phyloP scores from a whole-genome alignment of 2,888 invertebrate species.

The Periphyllus acericola region DNA sequence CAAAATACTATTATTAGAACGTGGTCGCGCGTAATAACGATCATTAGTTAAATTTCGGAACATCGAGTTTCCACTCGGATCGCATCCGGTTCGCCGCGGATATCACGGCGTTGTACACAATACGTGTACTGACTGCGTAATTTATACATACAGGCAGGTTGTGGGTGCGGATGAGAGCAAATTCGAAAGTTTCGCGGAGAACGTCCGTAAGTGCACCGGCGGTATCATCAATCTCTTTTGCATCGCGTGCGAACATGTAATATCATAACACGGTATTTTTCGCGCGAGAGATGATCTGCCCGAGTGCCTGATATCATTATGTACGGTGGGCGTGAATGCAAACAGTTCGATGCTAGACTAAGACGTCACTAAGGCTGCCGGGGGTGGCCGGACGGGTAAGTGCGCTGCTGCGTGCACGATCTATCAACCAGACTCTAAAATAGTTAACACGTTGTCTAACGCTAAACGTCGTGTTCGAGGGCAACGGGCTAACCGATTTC shows the following conservation, averaged over 20 bases:
- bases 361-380: neutral
- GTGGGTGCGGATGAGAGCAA: neutral
- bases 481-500: neutral
- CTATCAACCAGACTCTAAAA: neutral
- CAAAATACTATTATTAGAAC: too few species aligned
- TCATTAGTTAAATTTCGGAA: neutral
- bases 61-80: neutral
- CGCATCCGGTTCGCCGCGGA: neutral
- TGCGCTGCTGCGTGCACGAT: slow-evolving; percentile 13
- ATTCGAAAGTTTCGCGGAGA: neutral
- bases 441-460: neutral
- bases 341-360: slow-evolving; percentile 12
- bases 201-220: neutral
- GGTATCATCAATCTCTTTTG: slow-evolving; percentile 15
- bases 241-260: neutral
- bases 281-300: too few species aligned
- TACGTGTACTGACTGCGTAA: too few species aligned
- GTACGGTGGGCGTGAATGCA: neutral
- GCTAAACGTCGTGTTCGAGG: slow-evolving; percentile 1
- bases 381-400: neutral
- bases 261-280: too few species aligned
- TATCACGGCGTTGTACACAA: neutral
- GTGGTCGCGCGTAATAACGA: neutral
- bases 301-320: too few species aligned
- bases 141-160: too few species aligned